Base-by-base conservation (phyloP, 2,888 invertebrate genomes). In the Platycheirus rosarum region DNA sequence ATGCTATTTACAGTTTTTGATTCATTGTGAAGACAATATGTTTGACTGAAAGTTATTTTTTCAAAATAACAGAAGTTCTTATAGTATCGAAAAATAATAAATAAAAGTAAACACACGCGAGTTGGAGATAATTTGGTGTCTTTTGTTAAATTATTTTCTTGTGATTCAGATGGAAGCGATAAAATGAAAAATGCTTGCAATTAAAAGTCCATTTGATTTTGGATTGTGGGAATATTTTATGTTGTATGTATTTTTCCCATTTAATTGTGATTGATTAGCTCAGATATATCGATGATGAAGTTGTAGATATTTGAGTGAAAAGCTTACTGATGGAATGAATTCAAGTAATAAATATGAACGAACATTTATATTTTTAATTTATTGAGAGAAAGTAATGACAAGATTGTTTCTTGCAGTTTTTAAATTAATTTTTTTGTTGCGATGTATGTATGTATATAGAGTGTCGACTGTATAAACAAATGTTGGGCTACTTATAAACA, bases 191-290 rank as follows among this genome's bases (percentile, higher is more conserved):
- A 82, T 62, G 68, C 16, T 63, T 37, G 66, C 71, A 77, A 82
- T 82, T 82, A 82, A 77, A 82, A 68, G 29, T 63, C 63, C 53
- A 82, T 82, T 82, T 82, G 42, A 37, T 49, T 82, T 82, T 77
- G 42, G 68, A 77, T 71, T 77, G 63, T 46, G 65, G 48, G 77
- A 82, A 82, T 68, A 44, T 60, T 44, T 60, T 60, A 60, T 82
- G 63, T 62, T 51, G 16, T 16, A 3, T 18, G 5, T 20, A 9
- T 20, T 20, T 37, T n/a, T n/a, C n/a, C 2, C n/a, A 68, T 69
- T 42, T 74, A 78, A 69, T 74, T 79, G 44, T 73, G 60, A 78
- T 78, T 78, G 71, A 73, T 70, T 57, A 35, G 35, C 48, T 60
- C 18, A 18, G 42, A 60, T 29, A 13, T 60, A 40, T 23, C 2